Evolutionary conservation across 37 sponge, comb jelly and placozoan species (phyloP), one percentile per base, ranked within the genome.

Genomic region (Beroe forskalii): DNA sequence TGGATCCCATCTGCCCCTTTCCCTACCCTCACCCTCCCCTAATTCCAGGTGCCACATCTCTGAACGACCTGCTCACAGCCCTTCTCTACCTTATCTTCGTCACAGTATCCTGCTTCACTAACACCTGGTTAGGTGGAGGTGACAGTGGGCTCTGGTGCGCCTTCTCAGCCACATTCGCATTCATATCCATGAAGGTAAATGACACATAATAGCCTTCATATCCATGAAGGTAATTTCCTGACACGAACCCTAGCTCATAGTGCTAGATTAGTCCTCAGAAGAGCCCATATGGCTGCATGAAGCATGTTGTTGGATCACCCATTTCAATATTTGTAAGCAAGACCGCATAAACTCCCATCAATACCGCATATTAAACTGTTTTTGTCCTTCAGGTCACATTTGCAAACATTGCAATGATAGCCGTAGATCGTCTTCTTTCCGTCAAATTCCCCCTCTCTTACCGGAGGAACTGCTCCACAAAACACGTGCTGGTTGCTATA

Each of bases 31-130:
- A 64, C 31, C 25, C 31, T 27, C 25, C 31, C 31, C 25, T 64
- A 22, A 8, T 30, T 23, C 4, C 86, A 80, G 86, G 86, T 33
- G 86, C 86, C 28, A 80, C 86, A 1, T 80, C 86, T 6, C 86
- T 80, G 30, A 80, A 80, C 31, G 86, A 80, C 55, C 86, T 80
- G 28, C 86, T 80, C 12, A 80, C 86, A n/a, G 86, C 86, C 48
- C 30, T 80, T 1, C 86, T 80, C 40, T 80, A 80, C 86, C 40
- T 80, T 0, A 48, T 80, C 48, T 80, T 80, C 35, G 86, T 80
- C 3, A 33, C 40, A 38, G 55, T 80, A 8, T 41, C 86, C 24
- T 80, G 86, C 55, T 80, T 80, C 48, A 80, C 86, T 43, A 27
- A 80, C 48, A 44, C 86, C 44, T 80, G 86, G 86, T 6, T 80